These are phyloP conservation scores for Nothoprocta pentlandii DNA, from an alignment of 2,113 vertebrate species.

Conservation along the genomic window DNA sequence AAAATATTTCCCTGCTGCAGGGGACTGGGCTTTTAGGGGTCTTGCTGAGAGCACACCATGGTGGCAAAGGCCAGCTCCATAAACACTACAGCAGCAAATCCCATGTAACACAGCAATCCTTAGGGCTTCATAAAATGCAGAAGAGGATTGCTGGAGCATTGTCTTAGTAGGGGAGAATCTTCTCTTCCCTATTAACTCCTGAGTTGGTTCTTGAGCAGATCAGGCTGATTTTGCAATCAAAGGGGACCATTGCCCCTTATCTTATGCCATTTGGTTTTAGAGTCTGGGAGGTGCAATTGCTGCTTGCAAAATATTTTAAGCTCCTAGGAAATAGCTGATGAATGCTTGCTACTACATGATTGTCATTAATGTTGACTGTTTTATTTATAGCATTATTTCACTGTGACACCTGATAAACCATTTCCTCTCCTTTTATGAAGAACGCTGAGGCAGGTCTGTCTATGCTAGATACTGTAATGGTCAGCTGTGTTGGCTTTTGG, in stretches of 20 bases:
- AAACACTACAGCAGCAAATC: background rate
- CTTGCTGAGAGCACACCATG: fast-evolving
- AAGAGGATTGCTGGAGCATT: fast-evolving
- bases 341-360: background rate
- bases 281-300: background rate
- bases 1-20: background rate
- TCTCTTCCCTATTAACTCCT: background rate
- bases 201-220: background rate
- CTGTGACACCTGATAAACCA: background rate
- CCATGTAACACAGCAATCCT: fast-evolving
- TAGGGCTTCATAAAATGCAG: background rate
- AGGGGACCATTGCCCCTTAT: background rate
- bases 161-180: background rate
- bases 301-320: background rate
- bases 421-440: background rate
- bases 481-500: constrained; percentile 16
- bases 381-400: background rate
- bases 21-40: background rate
- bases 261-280: background rate
- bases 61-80: background rate
- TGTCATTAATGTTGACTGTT: background rate
- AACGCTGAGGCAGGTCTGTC: background rate
- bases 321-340: background rate
- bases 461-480: background rate
- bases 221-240: background rate